Percentiles rank a stretch among this genome's conserved stretches.
Conservation (phyloP, 2,113 vertebrate genomes). For the Nesogale talazaci region DNA sequence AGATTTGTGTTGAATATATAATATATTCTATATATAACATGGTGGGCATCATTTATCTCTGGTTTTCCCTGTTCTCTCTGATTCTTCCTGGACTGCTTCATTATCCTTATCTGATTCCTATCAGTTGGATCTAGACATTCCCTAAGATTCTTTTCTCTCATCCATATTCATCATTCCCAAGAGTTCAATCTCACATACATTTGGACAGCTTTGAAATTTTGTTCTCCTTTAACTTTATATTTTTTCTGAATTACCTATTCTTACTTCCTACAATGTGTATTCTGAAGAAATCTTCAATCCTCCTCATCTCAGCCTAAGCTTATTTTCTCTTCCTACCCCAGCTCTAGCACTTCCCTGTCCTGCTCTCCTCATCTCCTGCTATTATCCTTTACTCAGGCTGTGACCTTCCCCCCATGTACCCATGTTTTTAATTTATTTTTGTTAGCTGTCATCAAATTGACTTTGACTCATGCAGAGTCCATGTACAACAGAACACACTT, state of each 20-base stretch:
- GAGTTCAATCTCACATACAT: conserved; percentile 43
- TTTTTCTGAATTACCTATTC: not conserved
- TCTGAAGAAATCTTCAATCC: not conserved
- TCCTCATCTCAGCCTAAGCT: not conserved
- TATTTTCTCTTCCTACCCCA: not conserved
- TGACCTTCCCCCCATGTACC: not conserved
- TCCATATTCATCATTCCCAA: not conserved
- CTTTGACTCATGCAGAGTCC: not conserved
- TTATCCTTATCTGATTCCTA: not conserved
- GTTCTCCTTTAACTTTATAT: not conserved
- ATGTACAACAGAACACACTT: not conserved
- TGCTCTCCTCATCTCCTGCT: not conserved
- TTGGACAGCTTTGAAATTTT: not conserved
- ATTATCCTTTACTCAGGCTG: not conserved
- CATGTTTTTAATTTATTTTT: not conserved
- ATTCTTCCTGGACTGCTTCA: not conserved
- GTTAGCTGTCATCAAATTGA: not conserved
- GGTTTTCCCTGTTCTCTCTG: not conserved
- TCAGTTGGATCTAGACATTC: not conserved
- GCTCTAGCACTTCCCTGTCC: not conserved
- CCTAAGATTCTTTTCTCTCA: not conserved
- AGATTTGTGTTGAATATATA: not conserved
- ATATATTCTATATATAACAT: not conserved
- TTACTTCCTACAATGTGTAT: not conserved
- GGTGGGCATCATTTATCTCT: not conserved